phyloP scores from a whole-genome alignment of 2,113 vertebrate genomes.

The Cichladusa arquata region DNA sequence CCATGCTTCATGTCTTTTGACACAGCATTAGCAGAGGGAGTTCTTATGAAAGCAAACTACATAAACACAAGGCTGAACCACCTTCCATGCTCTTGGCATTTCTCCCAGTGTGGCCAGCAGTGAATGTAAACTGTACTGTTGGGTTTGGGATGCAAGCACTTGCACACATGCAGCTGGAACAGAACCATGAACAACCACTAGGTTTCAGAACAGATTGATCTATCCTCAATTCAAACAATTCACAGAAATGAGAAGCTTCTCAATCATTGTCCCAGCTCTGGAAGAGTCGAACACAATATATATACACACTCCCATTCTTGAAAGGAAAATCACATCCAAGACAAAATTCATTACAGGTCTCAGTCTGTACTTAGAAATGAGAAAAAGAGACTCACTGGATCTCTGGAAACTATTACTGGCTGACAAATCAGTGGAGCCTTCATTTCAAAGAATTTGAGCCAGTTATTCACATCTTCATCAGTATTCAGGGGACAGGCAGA shows the following conservation, averaged over 20 bases:
- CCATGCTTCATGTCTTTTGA: neutral
- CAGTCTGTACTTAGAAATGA: neutral
- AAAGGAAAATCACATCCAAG: neutral
- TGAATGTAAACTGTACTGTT: neutral
- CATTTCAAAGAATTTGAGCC: slow-evolving; percentile 93
- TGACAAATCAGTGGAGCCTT: slow-evolving; percentile 90
- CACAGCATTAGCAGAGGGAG: neutral
- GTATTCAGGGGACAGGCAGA: slow-evolving; percentile 86
- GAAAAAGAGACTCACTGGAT: slow-evolving; percentile 83
- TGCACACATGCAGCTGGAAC: neutral
- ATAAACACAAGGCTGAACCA: neutral
- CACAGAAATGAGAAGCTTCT: neutral
- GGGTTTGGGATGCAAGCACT: neutral
- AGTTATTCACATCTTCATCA: slow-evolving; percentile 86
- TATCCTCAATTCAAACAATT: neutral
- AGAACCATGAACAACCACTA: neutral
- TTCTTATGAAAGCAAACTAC: neutral
- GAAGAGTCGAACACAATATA: neutral
- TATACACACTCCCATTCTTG: neutral
- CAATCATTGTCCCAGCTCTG: neutral
- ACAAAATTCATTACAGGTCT: neutral
- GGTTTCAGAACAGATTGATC: neutral
- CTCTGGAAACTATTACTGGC: slow-evolving; percentile 91
- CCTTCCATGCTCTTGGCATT: neutral
- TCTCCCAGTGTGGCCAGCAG: neutral